Conservation (phyloP, 2,888 invertebrate genomes). For the Phalangium opilio region DNA sequence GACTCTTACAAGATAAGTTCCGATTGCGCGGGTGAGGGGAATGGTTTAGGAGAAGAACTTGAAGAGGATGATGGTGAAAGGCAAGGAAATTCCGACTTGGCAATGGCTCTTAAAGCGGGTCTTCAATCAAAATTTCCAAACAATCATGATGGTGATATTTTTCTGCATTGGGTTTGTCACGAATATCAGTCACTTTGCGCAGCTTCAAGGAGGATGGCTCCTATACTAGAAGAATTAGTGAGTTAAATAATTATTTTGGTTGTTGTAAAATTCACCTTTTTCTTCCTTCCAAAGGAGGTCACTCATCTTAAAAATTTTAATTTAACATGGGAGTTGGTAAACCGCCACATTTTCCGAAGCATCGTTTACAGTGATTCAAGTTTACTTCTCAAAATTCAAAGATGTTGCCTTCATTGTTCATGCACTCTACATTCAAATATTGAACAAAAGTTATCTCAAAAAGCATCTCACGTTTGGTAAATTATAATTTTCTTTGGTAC, state of each 20-base stretch:
- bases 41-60: too few species aligned
- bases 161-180: not conserved
- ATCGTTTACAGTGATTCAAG: conserved; percentile 39
- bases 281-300: conserved; percentile 33
- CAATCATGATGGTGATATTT: too few species aligned
- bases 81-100: too few species aligned
- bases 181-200: conserved; percentile 46
- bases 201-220: conserved; percentile 42
- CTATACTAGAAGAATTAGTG: conserved; percentile 42
- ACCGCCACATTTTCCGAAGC: conserved; percentile 48
- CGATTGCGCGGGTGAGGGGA: too few species aligned
- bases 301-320: conserved; percentile 45
- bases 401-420: too few species aligned
- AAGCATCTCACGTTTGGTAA: not conserved
- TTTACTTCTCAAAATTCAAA: not conserved
- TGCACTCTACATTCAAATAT: conserved; percentile 23
- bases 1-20: too few species aligned
- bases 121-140: too few species aligned
- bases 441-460: conserved; percentile 36
- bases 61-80: too few species aligned
- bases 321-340: conserved; percentile 49
- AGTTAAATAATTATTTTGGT: not conserved
- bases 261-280: not conserved
- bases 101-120: too few species aligned
- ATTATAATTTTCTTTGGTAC: too few species aligned